These are phyloP conservation scores for Trachythela sp. DNA, from an alignment of 64 coral and sea anemone genomes.

Conservation along the genomic window DNA sequence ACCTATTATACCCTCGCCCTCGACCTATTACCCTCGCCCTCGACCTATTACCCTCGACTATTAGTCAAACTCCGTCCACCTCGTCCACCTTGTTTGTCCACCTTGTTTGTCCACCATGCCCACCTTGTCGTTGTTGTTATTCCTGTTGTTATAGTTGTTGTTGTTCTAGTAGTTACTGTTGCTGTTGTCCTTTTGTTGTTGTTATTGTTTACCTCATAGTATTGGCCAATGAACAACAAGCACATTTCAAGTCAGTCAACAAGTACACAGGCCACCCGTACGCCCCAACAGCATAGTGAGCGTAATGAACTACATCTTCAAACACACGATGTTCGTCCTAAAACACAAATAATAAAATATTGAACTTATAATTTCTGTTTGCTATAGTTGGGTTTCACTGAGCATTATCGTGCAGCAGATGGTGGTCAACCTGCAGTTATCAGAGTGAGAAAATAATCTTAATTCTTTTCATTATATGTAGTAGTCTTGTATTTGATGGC, in stretches of 20 bases:
- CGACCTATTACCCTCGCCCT: too few species aligned
- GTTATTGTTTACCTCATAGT: conserved; percentile 67
- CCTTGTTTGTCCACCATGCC: background rate
- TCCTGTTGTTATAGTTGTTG: background rate
- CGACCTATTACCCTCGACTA: too few species aligned
- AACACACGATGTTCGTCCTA: conserved; percentile 67
- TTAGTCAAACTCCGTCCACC: too few species aligned
- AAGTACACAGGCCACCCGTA: conserved; percentile 99
- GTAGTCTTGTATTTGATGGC: too few species aligned
- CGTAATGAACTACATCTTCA: conserved; percentile 92
- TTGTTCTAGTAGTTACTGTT: background rate
- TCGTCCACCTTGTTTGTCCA: background rate
- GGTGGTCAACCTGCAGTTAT: too few species aligned
- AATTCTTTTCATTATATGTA: too few species aligned
- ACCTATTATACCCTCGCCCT: too few species aligned
- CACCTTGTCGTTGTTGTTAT: background rate
- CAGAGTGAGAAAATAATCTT: too few species aligned
- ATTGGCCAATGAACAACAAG: conserved; percentile 62
- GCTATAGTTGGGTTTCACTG: too few species aligned
- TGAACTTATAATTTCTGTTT: too few species aligned
- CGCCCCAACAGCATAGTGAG: conserved; percentile 91
- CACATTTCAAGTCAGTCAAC: conserved; percentile 72
- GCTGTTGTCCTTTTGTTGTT: background rate
- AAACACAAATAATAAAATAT: background rate
- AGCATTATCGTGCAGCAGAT: too few species aligned